Conservation (phyloP, 2,113 vertebrate species). For the Leuciscus idus region DNA sequence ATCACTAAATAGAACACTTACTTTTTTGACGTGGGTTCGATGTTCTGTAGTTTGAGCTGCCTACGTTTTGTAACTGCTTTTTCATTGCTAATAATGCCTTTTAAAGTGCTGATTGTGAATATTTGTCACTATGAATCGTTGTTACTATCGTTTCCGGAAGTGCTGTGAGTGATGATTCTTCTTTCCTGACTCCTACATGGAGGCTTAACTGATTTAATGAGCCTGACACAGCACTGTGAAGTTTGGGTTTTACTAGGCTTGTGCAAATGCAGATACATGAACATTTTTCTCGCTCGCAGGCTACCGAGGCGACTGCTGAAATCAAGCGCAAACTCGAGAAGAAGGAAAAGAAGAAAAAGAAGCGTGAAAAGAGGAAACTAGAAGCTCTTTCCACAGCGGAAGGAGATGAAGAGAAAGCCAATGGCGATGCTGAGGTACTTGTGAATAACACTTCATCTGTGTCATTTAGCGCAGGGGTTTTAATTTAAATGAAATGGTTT, state of each 20-base stretch:
- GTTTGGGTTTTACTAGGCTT: accelerated
- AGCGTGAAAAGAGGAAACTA: slow-evolving; percentile 80
- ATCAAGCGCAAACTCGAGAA: slow-evolving; percentile 86
- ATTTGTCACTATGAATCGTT: neutral
- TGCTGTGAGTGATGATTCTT: slow-evolving; percentile 83
- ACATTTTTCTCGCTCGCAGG: slow-evolving; percentile 66
- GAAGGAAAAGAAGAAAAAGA: slow-evolving; percentile 87
- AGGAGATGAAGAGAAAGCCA: slow-evolving; percentile 60
- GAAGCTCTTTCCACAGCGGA: slow-evolving; percentile 71
- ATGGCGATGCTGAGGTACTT: slow-evolving; percentile 69
- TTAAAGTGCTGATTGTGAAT: neutral
- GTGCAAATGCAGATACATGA: neutral
- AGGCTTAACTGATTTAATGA: slow-evolving; percentile 98
- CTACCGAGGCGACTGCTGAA: slow-evolving; percentile 80
- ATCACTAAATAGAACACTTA: too few species aligned
- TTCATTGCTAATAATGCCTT: neutral
- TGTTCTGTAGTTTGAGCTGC: too few species aligned
- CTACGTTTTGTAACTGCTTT: neutral
- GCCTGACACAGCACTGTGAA: slow-evolving; percentile 80
- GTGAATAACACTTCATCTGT: accelerated
- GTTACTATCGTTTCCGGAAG: neutral
- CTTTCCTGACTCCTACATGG: slow-evolving; percentile 75
- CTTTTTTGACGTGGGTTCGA: too few species aligned
- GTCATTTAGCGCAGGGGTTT: neutral
- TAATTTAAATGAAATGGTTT: neutral